Conservation (phyloP, 2,797 vertebrate genomes). For the Phalanger gymnotis region DNA sequence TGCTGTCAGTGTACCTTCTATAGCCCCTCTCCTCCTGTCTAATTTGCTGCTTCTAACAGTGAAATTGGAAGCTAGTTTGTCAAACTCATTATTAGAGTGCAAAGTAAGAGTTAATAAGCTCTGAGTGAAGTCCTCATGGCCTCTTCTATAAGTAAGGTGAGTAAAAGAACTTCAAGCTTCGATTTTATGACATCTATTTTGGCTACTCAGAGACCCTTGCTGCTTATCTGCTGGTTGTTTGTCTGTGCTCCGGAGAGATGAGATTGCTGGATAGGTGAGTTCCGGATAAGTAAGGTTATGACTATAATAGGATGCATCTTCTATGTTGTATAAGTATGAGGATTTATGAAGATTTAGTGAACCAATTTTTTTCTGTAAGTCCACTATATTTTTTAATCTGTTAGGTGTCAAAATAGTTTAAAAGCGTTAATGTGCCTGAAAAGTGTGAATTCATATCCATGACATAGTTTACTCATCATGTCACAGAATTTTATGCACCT, state of each 20-base stretch:
- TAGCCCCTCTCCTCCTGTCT: neutral
- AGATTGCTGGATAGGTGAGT: neutral
- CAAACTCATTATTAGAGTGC: neutral
- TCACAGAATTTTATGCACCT: neutral
- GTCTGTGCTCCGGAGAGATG: neutral
- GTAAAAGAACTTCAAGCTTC: neutral
- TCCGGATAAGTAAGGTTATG: neutral
- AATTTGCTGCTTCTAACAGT: neutral
- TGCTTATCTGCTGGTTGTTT: neutral
- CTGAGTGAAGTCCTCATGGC: neutral
- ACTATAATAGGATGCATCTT: neutral
- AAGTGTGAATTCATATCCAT: neutral
- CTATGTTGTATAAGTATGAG: neutral
- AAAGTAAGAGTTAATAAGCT: neutral
- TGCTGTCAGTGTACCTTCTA: neutral
- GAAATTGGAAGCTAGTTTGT: neutral
- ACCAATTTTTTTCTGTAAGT: neutral
- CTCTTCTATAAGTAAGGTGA: neutral
- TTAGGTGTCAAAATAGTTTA: neutral
- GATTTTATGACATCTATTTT: neutral
- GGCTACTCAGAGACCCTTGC: neutral
- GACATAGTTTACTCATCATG: neutral
- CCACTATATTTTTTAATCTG: neutral
- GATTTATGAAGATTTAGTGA: neutral
- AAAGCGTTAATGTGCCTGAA: neutral